Base-by-base conservation (phyloP, 2,888 invertebrate species). In the Myopa tessellatipennis region DNA sequence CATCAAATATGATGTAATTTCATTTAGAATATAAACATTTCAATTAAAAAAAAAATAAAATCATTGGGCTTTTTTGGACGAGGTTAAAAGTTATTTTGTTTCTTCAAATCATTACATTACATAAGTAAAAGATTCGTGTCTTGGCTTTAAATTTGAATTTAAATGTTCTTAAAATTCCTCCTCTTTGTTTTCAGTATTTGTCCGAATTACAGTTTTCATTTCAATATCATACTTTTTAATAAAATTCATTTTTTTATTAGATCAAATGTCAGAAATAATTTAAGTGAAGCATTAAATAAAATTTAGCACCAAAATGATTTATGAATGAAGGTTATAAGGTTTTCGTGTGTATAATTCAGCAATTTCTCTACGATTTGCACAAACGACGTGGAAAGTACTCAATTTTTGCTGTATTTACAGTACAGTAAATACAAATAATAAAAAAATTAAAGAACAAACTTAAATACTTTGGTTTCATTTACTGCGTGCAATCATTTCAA, bases 281-380 rank as follows among this genome's bases (percentile, higher is more conserved):
- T 55, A 8, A 36, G 4, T 18, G 7, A 63, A 63, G 36, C 45
- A 45, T 45, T 45, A 45, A 45, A 45, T 45, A 34, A n/a, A 73
- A 73, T 74, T 74, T 74, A 74, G 74, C 74, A 74, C 74, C 74
- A 74, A 65, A 74, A 65, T 16, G 65, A 74, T 74, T 65, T 74
- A 34, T 34, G 26, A 63, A 63, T 12, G 26, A 45, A 45, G 10
- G 3, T 45, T 45, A 8, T 45, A 7, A 63, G 1, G 4, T 34
- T 34, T 63, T 60, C 12, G 60, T 26, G 26, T 26, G 26, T 50
- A 8, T 14, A 50, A 10, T 50, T 10, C n/a, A 55, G 55, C 16
- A 55, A 55, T n/a, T 55, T 63, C 5, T 67, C 34, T 8, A 65
- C 65, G 36, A 38, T 67, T 67, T 14, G 10, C 67, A 67, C 36